phyloP scores from a whole-genome alignment of 2,888 invertebrate species.

The Seladonia tumulorum region DNA sequence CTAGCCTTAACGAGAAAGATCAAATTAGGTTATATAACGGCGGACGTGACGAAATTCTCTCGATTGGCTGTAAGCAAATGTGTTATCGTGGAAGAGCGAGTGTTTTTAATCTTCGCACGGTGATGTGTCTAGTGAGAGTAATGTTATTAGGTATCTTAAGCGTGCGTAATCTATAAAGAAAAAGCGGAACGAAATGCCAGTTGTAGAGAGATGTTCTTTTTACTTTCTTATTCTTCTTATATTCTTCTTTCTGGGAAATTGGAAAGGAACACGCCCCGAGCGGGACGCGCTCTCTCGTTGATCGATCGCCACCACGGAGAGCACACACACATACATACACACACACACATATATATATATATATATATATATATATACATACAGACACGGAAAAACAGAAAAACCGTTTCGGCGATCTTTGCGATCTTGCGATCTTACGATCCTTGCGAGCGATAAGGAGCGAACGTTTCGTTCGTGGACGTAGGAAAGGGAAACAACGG shows the following conservation, averaged over 20 bases:
- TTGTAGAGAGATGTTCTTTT: slow-evolving; percentile 73
- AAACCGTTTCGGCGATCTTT: neutral
- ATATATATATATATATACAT: no score
- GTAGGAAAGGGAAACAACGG: neutral
- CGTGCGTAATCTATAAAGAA: slow-evolving; percentile 68
- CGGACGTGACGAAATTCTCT: slow-evolving; percentile 74
- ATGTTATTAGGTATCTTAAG: slow-evolving; percentile 81
- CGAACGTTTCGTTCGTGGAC: neutral
- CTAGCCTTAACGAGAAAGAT: slow-evolving; percentile 75
- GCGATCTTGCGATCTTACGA: neutral
- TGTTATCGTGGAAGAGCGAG: slow-evolving; percentile 45
- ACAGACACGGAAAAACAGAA: neutral
- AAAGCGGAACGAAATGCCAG: slow-evolving; percentile 80
- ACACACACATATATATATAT: neutral
- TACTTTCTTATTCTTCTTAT: slow-evolving; percentile 4
- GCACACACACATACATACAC: neutral
- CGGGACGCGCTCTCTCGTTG: slow-evolving; percentile 39
- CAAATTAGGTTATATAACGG: slow-evolving; percentile 75
- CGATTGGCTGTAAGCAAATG: slow-evolving; percentile 78
- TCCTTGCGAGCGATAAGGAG: neutral
- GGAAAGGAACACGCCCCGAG: slow-evolving; percentile 31
- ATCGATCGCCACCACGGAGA: neutral
- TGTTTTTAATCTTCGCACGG: slow-evolving; percentile 51
- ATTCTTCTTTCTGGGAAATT: slow-evolving; percentile 18
- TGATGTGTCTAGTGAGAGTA: slow-evolving; percentile 80